Percentiles rank a stretch among this genome's conserved stretches.
phyloP scores from a whole-genome alignment of 1,140 invertebrate genomes.

The Tachypleus tridentatus region DNA sequence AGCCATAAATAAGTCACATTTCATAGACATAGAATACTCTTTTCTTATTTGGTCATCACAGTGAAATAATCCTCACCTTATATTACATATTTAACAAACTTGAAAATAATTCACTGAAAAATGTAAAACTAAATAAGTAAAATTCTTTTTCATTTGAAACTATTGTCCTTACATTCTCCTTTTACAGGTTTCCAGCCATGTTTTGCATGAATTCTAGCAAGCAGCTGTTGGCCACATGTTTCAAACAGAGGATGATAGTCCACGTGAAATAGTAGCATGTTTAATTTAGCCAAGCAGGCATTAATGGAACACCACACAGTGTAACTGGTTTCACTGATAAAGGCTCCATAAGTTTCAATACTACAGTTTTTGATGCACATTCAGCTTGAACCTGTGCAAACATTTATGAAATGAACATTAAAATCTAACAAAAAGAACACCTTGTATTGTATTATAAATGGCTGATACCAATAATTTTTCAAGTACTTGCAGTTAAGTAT shows the following conservation, averaged over 20 bases:
- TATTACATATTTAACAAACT: constrained; percentile 26
- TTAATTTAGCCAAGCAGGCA: constrained; percentile 57
- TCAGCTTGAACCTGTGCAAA: constrained; percentile 58
- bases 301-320: constrained; percentile 82
- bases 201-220: constrained; percentile 50
- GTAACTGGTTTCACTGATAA: constrained; percentile 74
- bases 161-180: constrained; percentile 29
- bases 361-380: constrained; percentile 59
- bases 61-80: too few species aligned
- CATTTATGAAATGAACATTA: background rate
- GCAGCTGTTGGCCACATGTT: constrained; percentile 53
- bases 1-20: too few species aligned
- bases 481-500: too few species aligned
- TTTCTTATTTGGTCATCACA: too few species aligned
- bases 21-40: too few species aligned
- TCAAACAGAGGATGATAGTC: constrained; percentile 55
- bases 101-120: constrained; percentile 17
- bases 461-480: too few species aligned
- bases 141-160: background rate
- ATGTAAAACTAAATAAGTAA: constrained; percentile 6
- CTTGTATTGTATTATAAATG: too few species aligned
- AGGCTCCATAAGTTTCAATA: constrained; percentile 55
- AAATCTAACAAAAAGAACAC: too few species aligned
- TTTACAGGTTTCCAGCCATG: constrained; percentile 51
- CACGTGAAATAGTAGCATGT: constrained; percentile 60